These are phyloP conservation scores for Bothrops jararaca DNA, from an alignment of 2,113 vertebrate genomes.

Conservation along the genomic window DNA sequence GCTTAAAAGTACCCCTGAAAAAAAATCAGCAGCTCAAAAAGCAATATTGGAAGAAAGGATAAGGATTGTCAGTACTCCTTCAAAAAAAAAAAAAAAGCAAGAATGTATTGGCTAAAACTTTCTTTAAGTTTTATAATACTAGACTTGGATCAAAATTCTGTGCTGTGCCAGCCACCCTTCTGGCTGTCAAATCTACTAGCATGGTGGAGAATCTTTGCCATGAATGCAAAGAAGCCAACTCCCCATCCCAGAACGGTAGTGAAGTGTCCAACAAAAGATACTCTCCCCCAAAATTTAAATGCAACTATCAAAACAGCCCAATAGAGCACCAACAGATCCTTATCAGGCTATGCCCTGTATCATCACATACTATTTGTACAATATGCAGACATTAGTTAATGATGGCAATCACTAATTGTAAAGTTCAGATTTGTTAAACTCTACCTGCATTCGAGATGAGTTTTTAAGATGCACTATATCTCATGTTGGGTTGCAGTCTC, in stretches of 20 bases:
- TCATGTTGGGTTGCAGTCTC: background rate
- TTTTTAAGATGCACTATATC: background rate
- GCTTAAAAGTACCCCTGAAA: background rate
- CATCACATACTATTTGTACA: background rate
- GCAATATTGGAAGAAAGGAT: background rate
- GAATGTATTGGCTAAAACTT: background rate
- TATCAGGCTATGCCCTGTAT: background rate
- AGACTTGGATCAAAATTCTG: background rate
- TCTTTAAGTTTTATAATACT: background rate
- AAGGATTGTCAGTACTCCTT: background rate
- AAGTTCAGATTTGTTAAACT: background rate
- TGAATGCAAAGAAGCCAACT: background rate
- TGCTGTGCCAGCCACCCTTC: background rate
- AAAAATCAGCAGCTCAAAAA: background rate
- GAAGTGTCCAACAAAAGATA: background rate
- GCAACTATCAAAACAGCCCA: background rate
- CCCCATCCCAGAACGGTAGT: background rate
- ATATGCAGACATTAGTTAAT: background rate
- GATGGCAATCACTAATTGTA: background rate
- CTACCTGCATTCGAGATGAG: background rate
- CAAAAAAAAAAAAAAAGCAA: background rate
- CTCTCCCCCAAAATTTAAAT: background rate
- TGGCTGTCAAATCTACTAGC: background rate
- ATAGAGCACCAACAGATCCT: background rate
- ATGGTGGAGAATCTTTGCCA: background rate